A percentile compares a stretch with the other conserved stretches of the same genome.
phyloP scores from a whole-genome alignment of 2,797 vertebrate genomes.

The Calcarius lapponicus region DNA sequence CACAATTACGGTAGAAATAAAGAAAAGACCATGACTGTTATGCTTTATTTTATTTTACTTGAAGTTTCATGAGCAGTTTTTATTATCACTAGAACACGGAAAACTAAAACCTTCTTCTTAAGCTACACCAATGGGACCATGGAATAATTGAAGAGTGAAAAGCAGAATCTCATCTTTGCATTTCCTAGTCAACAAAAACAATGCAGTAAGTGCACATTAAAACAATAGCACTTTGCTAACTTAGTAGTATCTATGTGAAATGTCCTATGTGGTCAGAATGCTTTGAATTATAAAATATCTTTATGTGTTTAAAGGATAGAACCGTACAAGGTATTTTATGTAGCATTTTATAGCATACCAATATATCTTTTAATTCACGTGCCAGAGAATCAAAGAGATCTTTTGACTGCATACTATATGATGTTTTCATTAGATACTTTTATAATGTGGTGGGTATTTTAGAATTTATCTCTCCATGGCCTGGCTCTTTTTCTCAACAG shows the following conservation, averaged over 20 bases:
- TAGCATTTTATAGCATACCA: background rate
- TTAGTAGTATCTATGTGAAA: background rate
- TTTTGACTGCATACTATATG: background rate
- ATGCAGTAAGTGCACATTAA: background rate
- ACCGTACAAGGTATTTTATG: background rate
- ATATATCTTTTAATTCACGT: background rate
- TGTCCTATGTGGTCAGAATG: background rate
- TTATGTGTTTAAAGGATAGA: background rate
- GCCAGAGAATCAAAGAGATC: background rate
- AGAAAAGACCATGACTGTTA: background rate
- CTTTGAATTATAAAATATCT: background rate
- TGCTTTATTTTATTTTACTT: background rate
- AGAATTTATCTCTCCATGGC: background rate
- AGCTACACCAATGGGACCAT: background rate
- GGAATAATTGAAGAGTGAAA: background rate
- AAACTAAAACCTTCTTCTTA: background rate
- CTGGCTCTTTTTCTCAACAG: conserved; percentile 3
- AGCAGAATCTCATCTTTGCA: background rate
- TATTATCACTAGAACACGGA: background rate
- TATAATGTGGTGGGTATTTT: conserved; percentile 8
- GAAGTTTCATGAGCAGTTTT: background rate
- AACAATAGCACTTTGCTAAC: background rate
- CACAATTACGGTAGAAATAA: background rate
- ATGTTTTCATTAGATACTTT: conserved; percentile 43
- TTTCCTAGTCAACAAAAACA: background rate